Evolutionary conservation across 1,140 invertebrate genomes (phyloP), one percentile per base, ranked within the genome.

Genomic region (Plectrocnemia conspersa): DNA sequence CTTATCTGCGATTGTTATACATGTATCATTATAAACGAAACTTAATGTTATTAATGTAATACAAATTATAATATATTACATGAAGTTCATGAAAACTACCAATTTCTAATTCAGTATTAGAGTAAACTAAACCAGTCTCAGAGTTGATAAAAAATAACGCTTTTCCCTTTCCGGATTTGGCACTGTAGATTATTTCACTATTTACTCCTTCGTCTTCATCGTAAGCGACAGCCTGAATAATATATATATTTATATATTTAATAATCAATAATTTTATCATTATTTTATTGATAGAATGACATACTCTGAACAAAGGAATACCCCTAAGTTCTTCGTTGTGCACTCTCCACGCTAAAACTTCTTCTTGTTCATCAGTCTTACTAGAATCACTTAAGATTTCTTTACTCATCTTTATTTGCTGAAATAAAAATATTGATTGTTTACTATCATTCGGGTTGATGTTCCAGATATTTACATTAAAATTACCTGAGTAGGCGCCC

Each of bases 171-270:
- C 81, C 82, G 22, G 80, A 82, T 65, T 88, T 88, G 9, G 92
- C 83, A 52, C 80, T 82, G 72, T 91, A 93, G 22, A 78, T 77
- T 32, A 93, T 76, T 52, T 81, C 77, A 11, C 84, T 85, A 71
- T 91, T 92, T 40, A 77, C 74, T 1, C 84, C 88, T 40, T 77
- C 73, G 66, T 93, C 91, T 63, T 79, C 77, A 65, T 94, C 91
- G 40, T 83, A 81, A 1, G 89, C 90, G 15, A 88, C 75, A 15
- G 91, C 87, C 85, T 92, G 65, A 55, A 47, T 47, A 15, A 18
- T 13, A 40, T 13, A 40, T 40, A 40, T 18, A 44, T 22, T 7
- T 44, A 44, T 22, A 19, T 22, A 19, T 44, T 19, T 44, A 22
- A 19, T 19, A 5, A 53, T 53, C 15, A 46, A 36, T 16, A 54